Conservation (phyloP, 2,797 vertebrate genomes). For the Morus bassanus region DNA sequence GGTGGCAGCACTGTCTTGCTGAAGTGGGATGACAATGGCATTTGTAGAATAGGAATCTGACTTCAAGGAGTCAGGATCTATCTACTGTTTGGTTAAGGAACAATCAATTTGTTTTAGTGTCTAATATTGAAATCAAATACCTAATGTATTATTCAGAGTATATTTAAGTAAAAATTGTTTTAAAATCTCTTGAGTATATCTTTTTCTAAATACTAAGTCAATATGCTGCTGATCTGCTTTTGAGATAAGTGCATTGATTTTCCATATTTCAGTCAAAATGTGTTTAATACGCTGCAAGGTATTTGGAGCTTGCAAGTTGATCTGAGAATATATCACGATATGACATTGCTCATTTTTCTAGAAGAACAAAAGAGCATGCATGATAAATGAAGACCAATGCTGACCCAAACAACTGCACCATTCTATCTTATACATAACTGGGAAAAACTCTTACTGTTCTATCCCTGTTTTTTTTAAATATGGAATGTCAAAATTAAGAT, state of each 20-base stretch:
- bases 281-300: not conserved
- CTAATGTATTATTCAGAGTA: not conserved
- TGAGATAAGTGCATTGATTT: conserved; percentile 21
- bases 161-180: not conserved
- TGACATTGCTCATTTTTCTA: not conserved
- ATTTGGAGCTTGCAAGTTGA: not conserved
- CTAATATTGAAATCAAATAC: not conserved
- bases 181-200: not conserved
- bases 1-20: conserved; percentile 64
- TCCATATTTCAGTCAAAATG: not conserved
- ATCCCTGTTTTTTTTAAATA: not conserved
- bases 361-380: not conserved
- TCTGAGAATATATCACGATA: not conserved
- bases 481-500: not conserved
- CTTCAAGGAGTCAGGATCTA: not conserved
- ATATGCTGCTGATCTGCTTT: not conserved
- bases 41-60: not conserved
- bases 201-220: not conserved
- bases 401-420: not conserved
- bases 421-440: not conserved
- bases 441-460: not conserved
- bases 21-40: not conserved
- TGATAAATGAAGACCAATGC: not conserved
- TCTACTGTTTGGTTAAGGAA: not conserved
- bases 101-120: not conserved